Percentiles rank a stretch among this genome's conserved stretches.
phyloP scores from a whole-genome alignment of 2,888 invertebrate species.

The Rambutsinella grinnellia region DNA sequence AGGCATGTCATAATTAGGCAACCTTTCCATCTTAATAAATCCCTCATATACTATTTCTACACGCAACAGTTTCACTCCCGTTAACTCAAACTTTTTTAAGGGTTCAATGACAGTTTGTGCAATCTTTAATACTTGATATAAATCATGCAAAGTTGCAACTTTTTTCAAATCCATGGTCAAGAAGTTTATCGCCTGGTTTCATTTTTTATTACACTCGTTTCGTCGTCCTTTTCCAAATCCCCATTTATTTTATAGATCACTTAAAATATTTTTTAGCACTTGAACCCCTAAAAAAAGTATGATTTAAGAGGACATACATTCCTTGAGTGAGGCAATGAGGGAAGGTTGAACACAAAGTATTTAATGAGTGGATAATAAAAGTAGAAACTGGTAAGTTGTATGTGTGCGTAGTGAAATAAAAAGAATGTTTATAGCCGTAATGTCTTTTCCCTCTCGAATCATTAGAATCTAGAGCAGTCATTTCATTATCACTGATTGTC shows the following conservation, averaged over 20 bases:
- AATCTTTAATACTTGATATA: too few species aligned
- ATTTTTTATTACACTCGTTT: neutral
- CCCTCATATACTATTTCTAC: too few species aligned
- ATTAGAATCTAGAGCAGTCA: constrained; percentile 20
- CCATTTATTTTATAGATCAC: neutral
- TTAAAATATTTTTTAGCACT: neutral
- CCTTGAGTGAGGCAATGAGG: too few species aligned
- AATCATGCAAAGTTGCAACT: too few species aligned
- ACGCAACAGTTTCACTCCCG: too few species aligned
- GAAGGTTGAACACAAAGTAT: too few species aligned
- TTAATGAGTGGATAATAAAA: constrained; percentile 46
- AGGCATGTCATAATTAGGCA: too few species aligned
- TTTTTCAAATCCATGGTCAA: neutral
- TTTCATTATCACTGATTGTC: constrained; percentile 31
- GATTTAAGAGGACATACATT: neutral
- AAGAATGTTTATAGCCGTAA: too few species aligned
- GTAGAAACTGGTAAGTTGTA: constrained; percentile 18
- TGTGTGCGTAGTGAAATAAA: too few species aligned
- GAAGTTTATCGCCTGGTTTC: neutral
- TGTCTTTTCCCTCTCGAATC: neutral
- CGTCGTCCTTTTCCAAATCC: neutral
- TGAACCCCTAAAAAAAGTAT: neutral
- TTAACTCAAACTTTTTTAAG: too few species aligned
- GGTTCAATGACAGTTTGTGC: too few species aligned
- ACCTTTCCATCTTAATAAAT: too few species aligned